Percentiles rank a stretch among this genome's conserved stretches.
Evolutionary conservation across 2,797 vertebrate species (phyloP).

Genomic region (Brotula barbata): DNA sequence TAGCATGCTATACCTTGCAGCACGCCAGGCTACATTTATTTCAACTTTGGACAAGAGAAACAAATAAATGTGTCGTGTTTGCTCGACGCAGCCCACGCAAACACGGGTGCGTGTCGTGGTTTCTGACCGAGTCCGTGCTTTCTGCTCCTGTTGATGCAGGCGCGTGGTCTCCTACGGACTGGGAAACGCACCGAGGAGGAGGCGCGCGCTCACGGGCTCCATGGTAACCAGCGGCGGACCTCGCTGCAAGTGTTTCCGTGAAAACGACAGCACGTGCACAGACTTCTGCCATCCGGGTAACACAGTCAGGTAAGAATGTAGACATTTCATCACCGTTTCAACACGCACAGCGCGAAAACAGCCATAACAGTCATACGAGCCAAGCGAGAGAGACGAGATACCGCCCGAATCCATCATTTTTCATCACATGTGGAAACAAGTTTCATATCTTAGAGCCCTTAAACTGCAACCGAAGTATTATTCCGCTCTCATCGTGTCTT

Average conservation of each 20-base stretch:
- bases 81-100: too few species aligned
- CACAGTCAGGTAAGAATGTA: slow-evolving; percentile 46
- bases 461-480: slow-evolving; percentile 25
- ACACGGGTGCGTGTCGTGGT: too few species aligned
- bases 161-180: slow-evolving; percentile 93
- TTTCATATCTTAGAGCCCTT: slow-evolving; percentile 17
- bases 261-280: slow-evolving; percentile 83
- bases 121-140: too few species aligned
- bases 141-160: slow-evolving; percentile 63
- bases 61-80: too few species aligned
- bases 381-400: neutral
- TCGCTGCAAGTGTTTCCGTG: slow-evolving; percentile 85
- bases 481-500: slow-evolving; percentile 25
- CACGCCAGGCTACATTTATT: too few species aligned
- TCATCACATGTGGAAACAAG: slow-evolving; percentile 52
- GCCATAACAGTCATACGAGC: neutral
- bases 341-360: neutral
- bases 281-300: slow-evolving; percentile 82
- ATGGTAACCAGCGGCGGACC: slow-evolving; percentile 31
- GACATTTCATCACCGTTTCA: neutral
- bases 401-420: slow-evolving; percentile 16
- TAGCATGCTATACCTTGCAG: too few species aligned
- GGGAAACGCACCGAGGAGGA: slow-evolving; percentile 84
- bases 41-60: too few species aligned
- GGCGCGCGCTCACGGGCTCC: slow-evolving; percentile 78